phyloP scores from a whole-genome alignment of 2,113 vertebrate genomes.

The Campylomormyrus numenius region DNA sequence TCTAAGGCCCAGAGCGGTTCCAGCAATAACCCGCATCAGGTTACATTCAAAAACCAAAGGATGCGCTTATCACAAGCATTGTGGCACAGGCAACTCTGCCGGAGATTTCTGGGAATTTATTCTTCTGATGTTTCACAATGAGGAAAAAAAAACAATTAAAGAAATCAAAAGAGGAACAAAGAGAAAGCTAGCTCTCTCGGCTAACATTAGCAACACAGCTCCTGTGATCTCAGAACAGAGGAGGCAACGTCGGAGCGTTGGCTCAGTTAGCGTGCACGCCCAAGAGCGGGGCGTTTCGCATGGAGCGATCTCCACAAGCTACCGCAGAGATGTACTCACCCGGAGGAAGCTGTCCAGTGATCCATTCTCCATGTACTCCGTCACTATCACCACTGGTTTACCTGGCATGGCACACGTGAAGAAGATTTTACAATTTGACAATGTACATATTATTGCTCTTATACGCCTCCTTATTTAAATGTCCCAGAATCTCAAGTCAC shows the following conservation, averaged over 20 bases:
- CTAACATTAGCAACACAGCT: background rate
- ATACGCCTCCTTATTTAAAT: background rate
- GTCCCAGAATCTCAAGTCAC: background rate
- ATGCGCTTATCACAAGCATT: background rate
- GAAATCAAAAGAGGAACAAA: background rate
- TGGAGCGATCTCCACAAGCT: background rate
- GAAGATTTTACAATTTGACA: background rate
- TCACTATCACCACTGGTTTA: constrained; percentile 84
- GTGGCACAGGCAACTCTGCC: background rate
- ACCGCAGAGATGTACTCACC: constrained; percentile 55
- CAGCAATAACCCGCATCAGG: background rate
- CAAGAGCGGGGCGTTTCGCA: background rate
- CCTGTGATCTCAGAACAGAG: background rate
- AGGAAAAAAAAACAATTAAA: background rate
- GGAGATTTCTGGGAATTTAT: background rate
- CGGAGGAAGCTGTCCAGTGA: constrained; percentile 80
- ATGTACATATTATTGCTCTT: background rate
- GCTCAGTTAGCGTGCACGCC: background rate
- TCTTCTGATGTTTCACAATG: background rate
- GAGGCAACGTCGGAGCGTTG: background rate
- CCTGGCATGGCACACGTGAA: constrained; percentile 48
- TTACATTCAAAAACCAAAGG: background rate
- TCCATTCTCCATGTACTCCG: constrained; percentile 84
- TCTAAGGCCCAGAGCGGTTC: background rate
- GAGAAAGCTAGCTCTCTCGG: background rate